phyloP scores from a whole-genome alignment of 2,888 invertebrate genomes.

The Pyralis farinalis region DNA sequence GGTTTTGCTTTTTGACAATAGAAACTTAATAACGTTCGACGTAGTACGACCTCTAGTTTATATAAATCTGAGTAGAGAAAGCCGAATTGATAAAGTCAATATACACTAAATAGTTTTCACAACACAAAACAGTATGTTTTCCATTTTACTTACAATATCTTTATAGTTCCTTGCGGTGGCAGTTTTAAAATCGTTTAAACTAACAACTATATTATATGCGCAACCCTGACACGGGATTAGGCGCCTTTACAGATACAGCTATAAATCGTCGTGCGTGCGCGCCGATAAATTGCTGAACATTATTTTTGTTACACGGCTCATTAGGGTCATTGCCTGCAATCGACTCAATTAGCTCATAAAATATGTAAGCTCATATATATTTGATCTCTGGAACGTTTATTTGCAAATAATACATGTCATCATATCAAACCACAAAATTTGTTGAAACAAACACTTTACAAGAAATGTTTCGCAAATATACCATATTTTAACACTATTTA shows the following conservation, averaged over 20 bases:
- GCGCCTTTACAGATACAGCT: slow-evolving; percentile 44
- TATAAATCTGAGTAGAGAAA: not conserved
- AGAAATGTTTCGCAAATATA: too few species aligned
- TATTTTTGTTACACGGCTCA: slow-evolving; percentile 79
- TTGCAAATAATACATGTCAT: slow-evolving; percentile 50
- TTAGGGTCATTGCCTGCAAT: slow-evolving; percentile 79
- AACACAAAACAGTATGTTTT: not conserved
- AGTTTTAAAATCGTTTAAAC: slow-evolving; percentile 3
- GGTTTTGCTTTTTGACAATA: too few species aligned
- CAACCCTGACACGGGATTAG: slow-evolving; percentile 70
- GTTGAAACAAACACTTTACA: too few species aligned
- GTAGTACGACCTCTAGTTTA: too few species aligned
- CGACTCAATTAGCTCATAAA: slow-evolving; percentile 68
- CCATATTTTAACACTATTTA: too few species aligned
- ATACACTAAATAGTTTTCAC: not conserved
- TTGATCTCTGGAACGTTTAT: slow-evolving; percentile 42
- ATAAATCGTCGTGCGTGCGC: slow-evolving; percentile 77
- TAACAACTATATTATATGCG: slow-evolving; percentile 20
- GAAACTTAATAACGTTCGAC: too few species aligned
- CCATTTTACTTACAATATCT: slow-evolving; percentile 3
- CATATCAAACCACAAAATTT: slow-evolving; percentile 38
- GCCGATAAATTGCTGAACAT: slow-evolving; percentile 74
- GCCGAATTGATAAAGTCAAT: not conserved
- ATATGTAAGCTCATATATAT: slow-evolving; percentile 62
- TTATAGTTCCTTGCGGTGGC: not conserved